Percentiles rank a stretch among this genome's conserved stretches.
Conservation (phyloP, 2,113 vertebrate species). For the Aspidoscelis tigris region DNA sequence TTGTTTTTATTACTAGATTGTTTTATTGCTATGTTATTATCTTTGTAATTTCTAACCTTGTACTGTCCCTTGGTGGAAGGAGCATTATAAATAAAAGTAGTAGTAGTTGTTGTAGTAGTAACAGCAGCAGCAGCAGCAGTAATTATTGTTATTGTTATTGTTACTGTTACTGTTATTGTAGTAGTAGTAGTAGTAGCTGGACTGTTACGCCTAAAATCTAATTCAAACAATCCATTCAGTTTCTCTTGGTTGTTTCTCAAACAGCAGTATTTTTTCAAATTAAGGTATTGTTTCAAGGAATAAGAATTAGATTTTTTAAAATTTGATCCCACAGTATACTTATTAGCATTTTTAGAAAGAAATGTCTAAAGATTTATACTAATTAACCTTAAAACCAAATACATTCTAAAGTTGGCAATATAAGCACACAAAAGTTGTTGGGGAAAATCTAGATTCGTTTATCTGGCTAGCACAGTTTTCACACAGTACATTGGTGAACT, state of each 20-base stretch:
- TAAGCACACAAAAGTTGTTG: not conserved
- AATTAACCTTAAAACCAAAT: not conserved
- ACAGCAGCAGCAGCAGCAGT: no score
- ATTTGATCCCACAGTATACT: not conserved
- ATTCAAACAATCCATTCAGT: not conserved
- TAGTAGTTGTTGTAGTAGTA: no score
- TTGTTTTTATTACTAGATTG: no score
- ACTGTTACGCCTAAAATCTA: no score
- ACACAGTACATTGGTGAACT: not conserved
- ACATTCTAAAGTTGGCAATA: not conserved
- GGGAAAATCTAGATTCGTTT: not conserved
- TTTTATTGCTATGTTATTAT: no score
- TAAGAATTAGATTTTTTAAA: not conserved
- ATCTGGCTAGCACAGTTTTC: not conserved
- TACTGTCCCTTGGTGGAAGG: no score
- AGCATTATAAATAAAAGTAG: not conserved
- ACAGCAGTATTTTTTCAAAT: not conserved
- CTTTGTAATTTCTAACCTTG: no score
- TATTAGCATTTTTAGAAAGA: not conserved
- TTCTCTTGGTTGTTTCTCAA: not conserved
- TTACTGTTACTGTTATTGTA: not conserved
- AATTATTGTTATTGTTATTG: not conserved
- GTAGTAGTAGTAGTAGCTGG: no score
- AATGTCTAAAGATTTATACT: not conserved
- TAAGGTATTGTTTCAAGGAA: no score